Evolutionary conservation across 2,797 vertebrate genomes (phyloP).

Genomic region (Vipera ursinii): DNA sequence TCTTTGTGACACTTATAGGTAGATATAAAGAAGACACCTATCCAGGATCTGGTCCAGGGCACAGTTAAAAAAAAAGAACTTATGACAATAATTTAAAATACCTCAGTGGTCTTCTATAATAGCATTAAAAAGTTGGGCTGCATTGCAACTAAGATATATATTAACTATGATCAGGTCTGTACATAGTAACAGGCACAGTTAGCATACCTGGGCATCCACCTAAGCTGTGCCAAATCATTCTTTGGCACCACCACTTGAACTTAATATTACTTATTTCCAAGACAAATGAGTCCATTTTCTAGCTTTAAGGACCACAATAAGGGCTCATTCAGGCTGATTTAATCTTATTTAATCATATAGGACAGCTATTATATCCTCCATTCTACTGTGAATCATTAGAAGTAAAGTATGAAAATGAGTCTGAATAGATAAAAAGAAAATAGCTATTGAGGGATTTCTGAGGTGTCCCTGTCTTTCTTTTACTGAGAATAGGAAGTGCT

Average conservation of each 20-base stretch:
- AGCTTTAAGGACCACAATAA: neutral
- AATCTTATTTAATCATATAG: conserved; percentile 1
- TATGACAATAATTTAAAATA: neutral
- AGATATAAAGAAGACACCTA: neutral
- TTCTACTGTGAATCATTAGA: neutral
- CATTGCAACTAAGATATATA: neutral
- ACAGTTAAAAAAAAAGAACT: neutral
- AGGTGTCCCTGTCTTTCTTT: neutral
- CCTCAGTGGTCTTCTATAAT: neutral
- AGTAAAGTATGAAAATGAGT: neutral
- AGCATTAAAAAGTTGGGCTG: no score
- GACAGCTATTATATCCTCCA: neutral
- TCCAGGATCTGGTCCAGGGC: neutral
- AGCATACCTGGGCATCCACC: neutral
- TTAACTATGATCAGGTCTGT: neutral
- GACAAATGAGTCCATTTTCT: neutral
- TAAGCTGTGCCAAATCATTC: neutral
- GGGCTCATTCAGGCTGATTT: neutral
- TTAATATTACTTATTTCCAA: neutral
- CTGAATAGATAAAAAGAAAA: neutral
- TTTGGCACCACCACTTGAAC: neutral
- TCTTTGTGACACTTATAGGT: neutral
- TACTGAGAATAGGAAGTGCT: neutral
- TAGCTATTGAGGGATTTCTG: neutral
- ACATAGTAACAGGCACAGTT: neutral